phyloP scores from a whole-genome alignment of 2,888 invertebrate species.

The Drosophila bunnanda region DNA sequence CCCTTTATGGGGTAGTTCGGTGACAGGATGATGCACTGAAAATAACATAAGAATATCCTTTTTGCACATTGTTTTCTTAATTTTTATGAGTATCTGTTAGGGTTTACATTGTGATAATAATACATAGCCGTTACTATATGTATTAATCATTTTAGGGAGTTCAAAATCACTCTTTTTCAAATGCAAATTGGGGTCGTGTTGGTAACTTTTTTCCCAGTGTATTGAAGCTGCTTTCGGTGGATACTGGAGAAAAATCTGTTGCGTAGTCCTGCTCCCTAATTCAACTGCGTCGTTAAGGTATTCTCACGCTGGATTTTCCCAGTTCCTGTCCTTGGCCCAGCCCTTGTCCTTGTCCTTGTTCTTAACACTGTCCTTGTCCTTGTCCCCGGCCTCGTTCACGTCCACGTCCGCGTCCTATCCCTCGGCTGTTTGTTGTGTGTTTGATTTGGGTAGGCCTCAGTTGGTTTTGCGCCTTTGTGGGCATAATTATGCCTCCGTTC shows the following conservation, averaged over 20 bases:
- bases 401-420: slow-evolving; percentile 36
- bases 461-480: slow-evolving; percentile 61
- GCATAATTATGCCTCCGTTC: slow-evolving; percentile 50
- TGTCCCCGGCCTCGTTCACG: slow-evolving; percentile 27
- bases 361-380: slow-evolving; percentile 20
- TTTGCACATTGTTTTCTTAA: background rate
- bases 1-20: slow-evolving; percentile 29
- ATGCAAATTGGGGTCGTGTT: too few relatives aligned
- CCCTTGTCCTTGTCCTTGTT: slow-evolving; percentile 49
- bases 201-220: slow-evolving; percentile 1
- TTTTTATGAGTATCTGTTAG: too few relatives aligned
- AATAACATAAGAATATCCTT: background rate
- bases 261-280: slow-evolving; percentile 46
- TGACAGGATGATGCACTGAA: slow-evolving; percentile 29
- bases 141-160: too few relatives aligned
- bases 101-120: too few relatives aligned
- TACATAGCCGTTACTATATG: too few relatives aligned
- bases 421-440: slow-evolving; percentile 39
- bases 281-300: slow-evolving; percentile 58
- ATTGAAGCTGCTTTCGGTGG: slow-evolving; percentile 30
- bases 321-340: slow-evolving; percentile 46
- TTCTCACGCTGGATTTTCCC: slow-evolving; percentile 69
- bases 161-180: too few relatives aligned
- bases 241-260: slow-evolving; percentile 55
- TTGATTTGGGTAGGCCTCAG: slow-evolving; percentile 75